phyloP scores from a whole-genome alignment of 2,113 vertebrate genomes.

The Amia ocellicauda region DNA sequence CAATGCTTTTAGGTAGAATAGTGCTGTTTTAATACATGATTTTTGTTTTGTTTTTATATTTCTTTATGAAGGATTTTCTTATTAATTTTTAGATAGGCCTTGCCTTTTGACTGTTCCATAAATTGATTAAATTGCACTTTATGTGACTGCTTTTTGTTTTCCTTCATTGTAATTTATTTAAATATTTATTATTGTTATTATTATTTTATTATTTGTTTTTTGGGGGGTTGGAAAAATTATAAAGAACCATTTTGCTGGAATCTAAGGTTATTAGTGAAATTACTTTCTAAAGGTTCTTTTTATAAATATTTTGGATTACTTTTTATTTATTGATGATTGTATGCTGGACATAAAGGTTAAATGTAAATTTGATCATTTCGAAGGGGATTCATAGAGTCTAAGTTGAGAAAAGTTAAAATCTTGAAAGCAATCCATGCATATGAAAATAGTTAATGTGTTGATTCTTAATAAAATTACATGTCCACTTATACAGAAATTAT shows the following conservation, averaged over 20 bases:
- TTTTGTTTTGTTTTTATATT: too few relatives aligned
- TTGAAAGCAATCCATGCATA: too few relatives aligned
- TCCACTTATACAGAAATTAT: too few relatives aligned
- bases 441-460: too few relatives aligned
- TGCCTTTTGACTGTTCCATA: too few relatives aligned
- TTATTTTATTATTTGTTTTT: constrained; percentile 46
- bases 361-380: constrained; percentile 10
- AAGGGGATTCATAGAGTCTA: neutral
- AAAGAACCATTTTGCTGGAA: constrained; percentile 60
- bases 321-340: constrained; percentile 30
- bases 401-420: too few relatives aligned
- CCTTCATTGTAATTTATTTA: constrained; percentile 38
- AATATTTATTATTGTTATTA: constrained; percentile 48
- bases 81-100: too few relatives aligned
- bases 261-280: constrained; percentile 53
- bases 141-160: constrained; percentile 43
- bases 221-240: constrained; percentile 49
- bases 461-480: too few relatives aligned
- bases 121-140: constrained; percentile 38
- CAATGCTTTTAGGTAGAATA: too few relatives aligned
- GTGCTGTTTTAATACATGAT: too few relatives aligned
- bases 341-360: constrained; percentile 29
- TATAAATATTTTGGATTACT: constrained; percentile 39
- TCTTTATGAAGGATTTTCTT: too few relatives aligned
- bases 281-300: constrained; percentile 67